These are phyloP conservation scores for Heterocephalus glaber DNA, from an alignment of 2,113 vertebrate species.

Conservation along the genomic window DNA sequence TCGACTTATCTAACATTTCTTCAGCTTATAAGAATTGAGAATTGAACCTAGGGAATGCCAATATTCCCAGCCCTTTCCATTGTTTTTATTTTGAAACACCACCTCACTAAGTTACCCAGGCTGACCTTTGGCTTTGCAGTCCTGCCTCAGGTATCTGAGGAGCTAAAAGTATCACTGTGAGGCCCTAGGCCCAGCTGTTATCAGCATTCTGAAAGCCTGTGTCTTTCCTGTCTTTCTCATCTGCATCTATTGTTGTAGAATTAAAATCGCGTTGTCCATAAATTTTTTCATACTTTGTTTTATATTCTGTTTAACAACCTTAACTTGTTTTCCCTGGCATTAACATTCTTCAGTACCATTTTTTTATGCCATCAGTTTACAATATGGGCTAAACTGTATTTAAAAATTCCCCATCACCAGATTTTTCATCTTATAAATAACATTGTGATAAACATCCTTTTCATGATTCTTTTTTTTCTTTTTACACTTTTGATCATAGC, in stretches of 20 bases:
- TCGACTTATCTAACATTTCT: neutral
- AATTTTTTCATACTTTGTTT: neutral
- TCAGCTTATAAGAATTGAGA: neutral
- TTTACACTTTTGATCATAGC: neutral
- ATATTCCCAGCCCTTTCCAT: neutral
- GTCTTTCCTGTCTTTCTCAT: neutral
- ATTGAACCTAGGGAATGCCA: neutral
- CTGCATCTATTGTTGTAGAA: neutral
- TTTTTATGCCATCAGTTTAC: neutral
- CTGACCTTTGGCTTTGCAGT: neutral
- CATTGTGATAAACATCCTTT: neutral
- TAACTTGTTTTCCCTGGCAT: slow-evolving; percentile 25
- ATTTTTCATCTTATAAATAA: neutral
- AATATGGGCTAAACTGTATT: neutral
- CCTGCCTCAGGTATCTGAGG: neutral
- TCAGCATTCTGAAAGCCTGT: neutral
- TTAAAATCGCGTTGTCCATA: neutral
- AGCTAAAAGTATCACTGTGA: neutral
- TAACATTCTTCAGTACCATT: neutral
- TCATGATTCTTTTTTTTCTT: neutral
- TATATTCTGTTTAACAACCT: neutral
- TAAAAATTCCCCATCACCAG: neutral
- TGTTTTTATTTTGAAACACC: neutral
- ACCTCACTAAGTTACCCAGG: neutral
- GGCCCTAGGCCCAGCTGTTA: neutral